A percentile compares a stretch with the other conserved stretches of the same genome.
These are phyloP conservation scores for Poeciliopsis gracilis DNA, from an alignment of 2,797 vertebrate species.

Conservation along the genomic window DNA sequence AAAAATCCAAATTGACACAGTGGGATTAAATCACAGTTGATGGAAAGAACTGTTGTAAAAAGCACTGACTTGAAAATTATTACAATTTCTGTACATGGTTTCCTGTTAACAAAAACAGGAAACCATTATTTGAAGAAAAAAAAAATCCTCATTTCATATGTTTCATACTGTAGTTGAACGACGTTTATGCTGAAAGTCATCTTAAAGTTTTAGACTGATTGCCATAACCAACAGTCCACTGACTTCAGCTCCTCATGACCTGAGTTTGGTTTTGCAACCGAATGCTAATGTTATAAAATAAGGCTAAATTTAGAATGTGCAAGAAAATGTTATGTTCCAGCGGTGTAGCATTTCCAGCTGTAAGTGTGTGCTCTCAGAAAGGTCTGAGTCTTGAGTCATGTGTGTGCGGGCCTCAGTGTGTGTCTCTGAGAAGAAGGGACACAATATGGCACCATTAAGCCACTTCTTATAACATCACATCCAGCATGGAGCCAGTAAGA, in stretches of 20 bases:
- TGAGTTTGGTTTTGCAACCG: background rate
- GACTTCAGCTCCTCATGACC: background rate
- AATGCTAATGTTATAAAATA: background rate
- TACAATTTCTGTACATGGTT: too few species aligned
- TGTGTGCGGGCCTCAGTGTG: slow-evolving; percentile 18
- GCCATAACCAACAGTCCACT: background rate
- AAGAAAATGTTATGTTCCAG: slow-evolving; percentile 12
- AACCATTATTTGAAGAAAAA: background rate
- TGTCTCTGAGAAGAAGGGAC: slow-evolving; percentile 52
- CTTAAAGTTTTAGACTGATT: background rate
- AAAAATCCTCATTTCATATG: background rate
- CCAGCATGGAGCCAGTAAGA: slow-evolving; percentile 61
- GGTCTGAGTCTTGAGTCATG: slow-evolving; percentile 43
- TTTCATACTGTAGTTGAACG: background rate
- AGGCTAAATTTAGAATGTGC: background rate
- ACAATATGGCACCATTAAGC: slow-evolving; percentile 82
- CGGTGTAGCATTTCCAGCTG: background rate
- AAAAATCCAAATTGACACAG: too few species aligned
- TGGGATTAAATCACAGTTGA: too few species aligned
- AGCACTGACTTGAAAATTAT: too few species aligned
- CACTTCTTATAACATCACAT: slow-evolving; percentile 82
- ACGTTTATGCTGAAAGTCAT: background rate
- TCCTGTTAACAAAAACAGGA: too few species aligned
- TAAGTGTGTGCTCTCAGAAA: slow-evolving; percentile 15
- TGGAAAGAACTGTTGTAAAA: too few species aligned